phyloP scores from a whole-genome alignment of 2,797 vertebrate genomes.

The Muscicapa striata region DNA sequence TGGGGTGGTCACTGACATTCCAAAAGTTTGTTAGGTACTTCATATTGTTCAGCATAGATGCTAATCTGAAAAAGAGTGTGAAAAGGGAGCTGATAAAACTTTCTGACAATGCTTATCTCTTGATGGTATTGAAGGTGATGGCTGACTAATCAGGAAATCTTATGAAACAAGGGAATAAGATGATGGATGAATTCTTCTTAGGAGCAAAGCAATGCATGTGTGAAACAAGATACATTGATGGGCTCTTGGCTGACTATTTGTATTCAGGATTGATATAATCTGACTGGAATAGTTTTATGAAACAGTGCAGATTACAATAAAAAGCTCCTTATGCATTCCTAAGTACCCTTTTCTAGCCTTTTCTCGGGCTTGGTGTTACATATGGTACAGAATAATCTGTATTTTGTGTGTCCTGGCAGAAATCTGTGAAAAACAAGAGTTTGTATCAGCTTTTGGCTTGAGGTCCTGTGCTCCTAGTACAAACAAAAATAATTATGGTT shows the following conservation, averaged over 20 bases:
- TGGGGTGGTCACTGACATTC: neutral
- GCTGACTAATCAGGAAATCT: neutral
- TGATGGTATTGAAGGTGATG: neutral
- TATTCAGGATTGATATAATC: neutral
- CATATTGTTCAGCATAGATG: neutral
- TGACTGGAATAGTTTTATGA: neutral
- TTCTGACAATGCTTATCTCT: neutral
- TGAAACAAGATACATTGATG: neutral
- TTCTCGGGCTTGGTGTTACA: neutral
- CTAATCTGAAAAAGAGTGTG: neutral
- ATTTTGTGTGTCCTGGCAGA: neutral
- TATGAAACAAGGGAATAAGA: neutral
- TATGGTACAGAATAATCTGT: neutral
- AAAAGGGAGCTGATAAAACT: neutral
- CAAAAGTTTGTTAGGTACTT: neutral
- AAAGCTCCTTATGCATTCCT: neutral
- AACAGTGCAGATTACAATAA: neutral
- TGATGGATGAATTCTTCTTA: neutral
- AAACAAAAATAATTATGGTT: neutral
- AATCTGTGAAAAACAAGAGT: neutral
- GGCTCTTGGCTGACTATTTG: neutral
- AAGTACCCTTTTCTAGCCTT: neutral
- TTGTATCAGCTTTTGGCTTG: neutral
- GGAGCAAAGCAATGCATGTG: neutral
- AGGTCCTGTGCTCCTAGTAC: neutral